A percentile compares a stretch with the other conserved stretches of the same genome.
These are phyloP conservation scores for Celastrina argiolus DNA, from an alignment of 2,888 invertebrate genomes.

Conservation along the genomic window DNA sequence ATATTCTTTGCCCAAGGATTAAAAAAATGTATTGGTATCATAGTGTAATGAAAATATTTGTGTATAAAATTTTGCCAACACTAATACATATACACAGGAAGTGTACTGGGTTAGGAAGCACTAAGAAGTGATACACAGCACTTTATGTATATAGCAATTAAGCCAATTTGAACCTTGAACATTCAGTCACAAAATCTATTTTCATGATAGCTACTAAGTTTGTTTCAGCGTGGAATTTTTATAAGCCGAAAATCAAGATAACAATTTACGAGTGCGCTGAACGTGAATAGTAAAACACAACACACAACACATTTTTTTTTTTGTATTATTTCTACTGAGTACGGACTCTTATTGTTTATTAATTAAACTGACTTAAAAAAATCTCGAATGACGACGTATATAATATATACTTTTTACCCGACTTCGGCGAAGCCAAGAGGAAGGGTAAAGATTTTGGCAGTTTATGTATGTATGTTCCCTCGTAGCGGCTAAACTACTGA, in stretches of 20 bases:
- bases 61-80: neutral
- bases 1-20: neutral
- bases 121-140: neutral
- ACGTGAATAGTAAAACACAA: neutral
- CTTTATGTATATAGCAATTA: neutral
- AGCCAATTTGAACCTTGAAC: neutral
- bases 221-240: conserved; percentile 22
- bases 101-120: conserved; percentile 11
- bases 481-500: too few species aligned
- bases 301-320: neutral
- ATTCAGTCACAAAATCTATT: neutral
- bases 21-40: neutral
- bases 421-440: too few species aligned
- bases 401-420: too few species aligned
- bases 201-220: neutral
- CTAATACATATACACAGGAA: too few species aligned
- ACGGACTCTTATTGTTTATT: too few species aligned
- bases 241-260: neutral
- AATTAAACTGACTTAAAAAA: too few species aligned
- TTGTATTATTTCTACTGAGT: too few species aligned
- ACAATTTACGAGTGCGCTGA: neutral
- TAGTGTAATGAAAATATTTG: neutral
- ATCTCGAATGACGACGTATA: too few species aligned
- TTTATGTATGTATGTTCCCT: too few species aligned
- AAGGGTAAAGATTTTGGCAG: too few species aligned